These are phyloP conservation scores for Triplophysa yarkandensis DNA, from an alignment of 2,797 vertebrate genomes.

Conservation along the genomic window DNA sequence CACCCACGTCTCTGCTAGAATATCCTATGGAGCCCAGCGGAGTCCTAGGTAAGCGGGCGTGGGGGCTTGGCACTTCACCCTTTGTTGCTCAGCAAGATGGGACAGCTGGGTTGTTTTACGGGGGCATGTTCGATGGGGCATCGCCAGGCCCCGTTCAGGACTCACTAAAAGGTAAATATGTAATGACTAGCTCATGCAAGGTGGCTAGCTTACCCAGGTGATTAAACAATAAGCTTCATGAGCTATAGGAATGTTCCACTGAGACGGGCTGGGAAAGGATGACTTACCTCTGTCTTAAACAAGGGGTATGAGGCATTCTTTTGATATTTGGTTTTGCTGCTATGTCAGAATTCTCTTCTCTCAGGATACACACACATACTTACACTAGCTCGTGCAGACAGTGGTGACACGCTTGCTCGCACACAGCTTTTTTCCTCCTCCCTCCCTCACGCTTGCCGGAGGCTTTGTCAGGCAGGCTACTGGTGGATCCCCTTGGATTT, in stretches of 20 bases:
- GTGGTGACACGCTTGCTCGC: slow-evolving; percentile 44
- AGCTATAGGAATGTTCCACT: neutral
- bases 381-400: slow-evolving; percentile 53
- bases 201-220: slow-evolving; percentile 64
- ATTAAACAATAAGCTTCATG: slow-evolving; percentile 59
- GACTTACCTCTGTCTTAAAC: slow-evolving; percentile 20
- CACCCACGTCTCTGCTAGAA: slow-evolving; percentile 84
- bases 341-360: slow-evolving; percentile 48
- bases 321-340: neutral
- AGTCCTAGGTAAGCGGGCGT: slow-evolving; percentile 83
- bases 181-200: slow-evolving; percentile 78
- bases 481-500: slow-evolving; percentile 74
- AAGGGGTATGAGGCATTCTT: neutral
- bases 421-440: slow-evolving; percentile 64
- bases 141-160: slow-evolving; percentile 79
- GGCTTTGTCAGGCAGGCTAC: slow-evolving; percentile 74
- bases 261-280: slow-evolving; percentile 36
- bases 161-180: slow-evolving; percentile 85
- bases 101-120: slow-evolving; percentile 75
- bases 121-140: slow-evolving; percentile 74
- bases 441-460: slow-evolving; percentile 67
- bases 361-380: slow-evolving; percentile 51
- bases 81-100: slow-evolving; percentile 70
- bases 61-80: slow-evolving; percentile 50
- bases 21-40: slow-evolving; percentile 84